These are phyloP conservation scores for Euphydryas editha DNA, from an alignment of 2,888 invertebrate genomes.

Conservation along the genomic window DNA sequence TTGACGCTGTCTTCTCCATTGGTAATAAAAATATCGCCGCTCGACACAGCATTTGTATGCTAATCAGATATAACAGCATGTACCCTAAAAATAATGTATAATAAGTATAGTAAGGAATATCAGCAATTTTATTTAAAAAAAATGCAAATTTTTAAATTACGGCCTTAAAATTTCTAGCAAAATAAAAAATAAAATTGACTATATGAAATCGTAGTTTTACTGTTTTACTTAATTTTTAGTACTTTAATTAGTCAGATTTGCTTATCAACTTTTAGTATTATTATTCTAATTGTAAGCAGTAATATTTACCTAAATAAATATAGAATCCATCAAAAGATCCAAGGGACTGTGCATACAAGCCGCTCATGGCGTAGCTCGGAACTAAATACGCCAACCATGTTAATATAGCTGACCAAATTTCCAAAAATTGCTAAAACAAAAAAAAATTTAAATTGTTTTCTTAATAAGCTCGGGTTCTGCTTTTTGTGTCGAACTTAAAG, in stretches of 20 bases:
- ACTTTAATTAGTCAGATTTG: too few relatives aligned
- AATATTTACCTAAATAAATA: conserved; percentile 85
- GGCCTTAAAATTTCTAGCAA: too few relatives aligned
- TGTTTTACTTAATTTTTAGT: too few relatives aligned
- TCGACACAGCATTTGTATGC: conserved; percentile 87
- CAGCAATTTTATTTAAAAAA: too few relatives aligned
- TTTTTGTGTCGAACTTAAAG: too few relatives aligned
- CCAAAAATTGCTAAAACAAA: conserved; percentile 87
- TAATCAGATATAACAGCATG: conserved; percentile 88
- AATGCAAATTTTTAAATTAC: too few relatives aligned
- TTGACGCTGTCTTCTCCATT: conserved; percentile 85
- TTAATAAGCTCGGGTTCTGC: too few relatives aligned
- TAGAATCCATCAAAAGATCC: conserved; percentile 87
- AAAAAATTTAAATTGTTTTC: conserved; percentile 1
- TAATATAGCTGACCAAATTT: conserved; percentile 89
- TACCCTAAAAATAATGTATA: conserved; percentile 79
- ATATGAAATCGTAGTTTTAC: too few relatives aligned
- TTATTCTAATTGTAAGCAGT: not conserved
- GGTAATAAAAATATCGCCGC: conserved; percentile 87
- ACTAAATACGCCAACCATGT: conserved; percentile 93
- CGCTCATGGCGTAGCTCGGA: conserved; percentile 95
- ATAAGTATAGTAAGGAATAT: not conserved
- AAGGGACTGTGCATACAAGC: conserved; percentile 88
- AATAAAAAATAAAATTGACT: too few relatives aligned
- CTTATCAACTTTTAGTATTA: not conserved